These are phyloP conservation scores for Macrophya alboannulata DNA, from an alignment of 2,888 invertebrate species.

Conservation along the genomic window DNA sequence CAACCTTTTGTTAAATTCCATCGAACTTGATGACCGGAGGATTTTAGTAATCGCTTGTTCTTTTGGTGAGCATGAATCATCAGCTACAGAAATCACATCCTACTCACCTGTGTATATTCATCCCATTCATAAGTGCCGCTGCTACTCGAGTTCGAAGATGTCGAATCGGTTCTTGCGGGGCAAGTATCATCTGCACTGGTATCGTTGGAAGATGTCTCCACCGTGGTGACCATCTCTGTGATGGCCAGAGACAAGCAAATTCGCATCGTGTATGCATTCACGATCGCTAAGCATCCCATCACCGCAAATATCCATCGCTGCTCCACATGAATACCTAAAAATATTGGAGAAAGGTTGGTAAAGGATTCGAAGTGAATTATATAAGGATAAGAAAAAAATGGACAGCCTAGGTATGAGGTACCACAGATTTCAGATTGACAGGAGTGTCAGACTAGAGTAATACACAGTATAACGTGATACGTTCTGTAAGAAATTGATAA, in stretches of 20 bases:
- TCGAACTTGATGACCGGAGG: too few relatives aligned
- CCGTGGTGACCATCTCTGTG: conserved; percentile 83
- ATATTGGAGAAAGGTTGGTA: background rate
- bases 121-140: conserved; percentile 37
- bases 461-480: too few relatives aligned
- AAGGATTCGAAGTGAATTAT: background rate
- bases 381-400: background rate
- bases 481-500: too few relatives aligned
- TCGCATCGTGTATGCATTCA: conserved; percentile 87
- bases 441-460: too few relatives aligned
- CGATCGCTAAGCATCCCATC: conserved; percentile 86
- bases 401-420: too few relatives aligned
- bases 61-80: too few relatives aligned
- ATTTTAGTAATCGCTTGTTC: too few relatives aligned
- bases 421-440: background rate
- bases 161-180: background rate
- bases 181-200: background rate
- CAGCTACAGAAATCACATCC: too few relatives aligned
- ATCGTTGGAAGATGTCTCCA: background rate
- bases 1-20: too few relatives aligned
- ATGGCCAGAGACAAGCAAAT: conserved; percentile 86
- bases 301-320: conserved; percentile 66
- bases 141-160: background rate
- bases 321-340: background rate
- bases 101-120: background rate